Base-by-base conservation (phyloP, 53 echinoderm and acorn worm genomes). In the Luidia sarsii region DNA sequence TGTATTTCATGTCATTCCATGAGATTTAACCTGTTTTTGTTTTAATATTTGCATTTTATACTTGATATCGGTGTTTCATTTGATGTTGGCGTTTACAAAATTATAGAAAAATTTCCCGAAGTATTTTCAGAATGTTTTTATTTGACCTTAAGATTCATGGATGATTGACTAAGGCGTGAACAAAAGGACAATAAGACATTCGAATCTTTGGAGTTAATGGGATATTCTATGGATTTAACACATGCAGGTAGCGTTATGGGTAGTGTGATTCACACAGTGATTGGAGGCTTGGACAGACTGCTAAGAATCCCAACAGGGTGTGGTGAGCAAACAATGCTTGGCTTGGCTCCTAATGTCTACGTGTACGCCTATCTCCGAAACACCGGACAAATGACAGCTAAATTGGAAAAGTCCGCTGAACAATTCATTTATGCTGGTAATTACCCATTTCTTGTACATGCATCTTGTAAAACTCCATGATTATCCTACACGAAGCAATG, bases 311-410 rank as follows among this genome's bases (percentile, higher is more conserved):
- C 84, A 1, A 22, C 2, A 37, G 73, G 64, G 7, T 94, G 91
- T 68, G 99, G 99, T 25, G 99, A 99, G 49, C 91, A 91, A 54
- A 93, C 91, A 4, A 87, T 91, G 86, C 64, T 87, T 15, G 69
- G 75, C 29, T 56, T 94, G 33, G 99, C 89, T 46, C 89, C 94
- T 19, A 91, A 91, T 70, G 91, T 99, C 60, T 99, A 91, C 63
- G 85, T 99, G 6, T 49, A 89, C 46, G 81, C 80, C 8, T 99
- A 99, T 75, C 68, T 99, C 53, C 63, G 65, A 25, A 69, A 74
- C 30, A 86, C 77, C 20, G 67, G 87, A 34, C 89, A 83, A 65
- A 48, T 75, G 10, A 89, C 86, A 28, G 45, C 55, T 25, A 39
- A 71, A 9, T 15, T 89, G 35, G 94, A 94, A 64, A 64, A 72